Conservation (phyloP, 2,113 vertebrate genomes). For the Zapornia atra region DNA sequence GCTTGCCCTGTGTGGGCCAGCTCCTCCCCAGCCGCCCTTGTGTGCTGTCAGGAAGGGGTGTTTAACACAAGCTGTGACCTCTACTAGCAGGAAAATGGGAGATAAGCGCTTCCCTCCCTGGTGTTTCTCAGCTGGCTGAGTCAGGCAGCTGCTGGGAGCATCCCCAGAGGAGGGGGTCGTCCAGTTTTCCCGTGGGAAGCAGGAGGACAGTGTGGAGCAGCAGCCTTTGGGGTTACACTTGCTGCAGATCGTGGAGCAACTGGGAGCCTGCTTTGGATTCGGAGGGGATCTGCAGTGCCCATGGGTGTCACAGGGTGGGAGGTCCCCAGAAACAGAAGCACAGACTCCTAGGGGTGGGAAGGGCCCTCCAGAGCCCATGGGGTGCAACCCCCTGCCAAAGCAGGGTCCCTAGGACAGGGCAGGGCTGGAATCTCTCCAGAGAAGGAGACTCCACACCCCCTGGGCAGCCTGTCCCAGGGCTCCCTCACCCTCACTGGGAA, state of each 20-base stretch:
- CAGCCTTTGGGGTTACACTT: not conserved
- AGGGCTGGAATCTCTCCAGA: no score
- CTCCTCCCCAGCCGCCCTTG: not conserved
- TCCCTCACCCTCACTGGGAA: no score
- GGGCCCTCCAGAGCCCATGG: no score
- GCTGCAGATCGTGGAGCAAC: not conserved
- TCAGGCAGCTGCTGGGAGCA: not conserved
- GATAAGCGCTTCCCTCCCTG: not conserved
- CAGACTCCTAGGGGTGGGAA: no score
- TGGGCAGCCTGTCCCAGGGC: no score
- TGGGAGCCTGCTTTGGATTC: not conserved
- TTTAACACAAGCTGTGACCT: not conserved
- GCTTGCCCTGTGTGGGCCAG: not conserved
- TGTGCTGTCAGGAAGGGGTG: not conserved
- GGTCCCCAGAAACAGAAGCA: not conserved
- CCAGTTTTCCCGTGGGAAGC: not conserved
- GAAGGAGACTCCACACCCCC: no score
- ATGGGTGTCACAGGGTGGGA: not conserved
- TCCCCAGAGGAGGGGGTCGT: not conserved
- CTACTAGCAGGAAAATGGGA: not conserved
- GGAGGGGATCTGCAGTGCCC: not conserved
- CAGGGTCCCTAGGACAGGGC: no score
- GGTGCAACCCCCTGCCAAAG: no score
- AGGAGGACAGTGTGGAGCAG: not conserved
- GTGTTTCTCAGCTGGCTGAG: slow-evolving; percentile 1